phyloP scores from a whole-genome alignment of 2,888 invertebrate species.

The Drosophila lutescens region DNA sequence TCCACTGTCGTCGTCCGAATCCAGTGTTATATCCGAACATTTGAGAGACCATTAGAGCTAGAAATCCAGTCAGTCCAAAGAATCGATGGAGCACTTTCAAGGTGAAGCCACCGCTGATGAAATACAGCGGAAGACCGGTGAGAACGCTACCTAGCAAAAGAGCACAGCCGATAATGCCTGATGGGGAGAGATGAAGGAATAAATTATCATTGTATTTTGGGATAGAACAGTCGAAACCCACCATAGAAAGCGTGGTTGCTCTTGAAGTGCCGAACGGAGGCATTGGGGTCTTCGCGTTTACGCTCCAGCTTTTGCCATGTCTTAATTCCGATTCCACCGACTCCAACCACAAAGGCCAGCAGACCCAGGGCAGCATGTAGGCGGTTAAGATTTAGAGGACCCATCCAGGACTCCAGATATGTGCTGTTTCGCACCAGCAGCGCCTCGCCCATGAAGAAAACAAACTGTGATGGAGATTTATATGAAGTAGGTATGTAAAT shows the following conservation, averaged over 20 bases:
- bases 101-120: conserved; percentile 28
- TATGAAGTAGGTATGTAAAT: not conserved
- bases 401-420: conserved; percentile 55
- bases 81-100: conserved; percentile 68
- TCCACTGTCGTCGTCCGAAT: conserved; percentile 78
- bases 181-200: conserved; percentile 15
- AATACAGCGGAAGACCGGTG: conserved; percentile 61
- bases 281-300: conserved; percentile 72
- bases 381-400: conserved; percentile 57
- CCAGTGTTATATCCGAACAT: conserved; percentile 81
- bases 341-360: conserved; percentile 75
- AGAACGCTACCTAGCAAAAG: conserved; percentile 66
- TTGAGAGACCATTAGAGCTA: conserved; percentile 73
- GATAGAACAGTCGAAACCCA: conserved; percentile 44
- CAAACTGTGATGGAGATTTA: conserved; percentile 66
- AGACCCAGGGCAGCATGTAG: conserved; percentile 74
- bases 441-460: conserved; percentile 79
- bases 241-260: conserved; percentile 79
- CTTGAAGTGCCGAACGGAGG: conserved; percentile 74
- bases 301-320: conserved; percentile 63
- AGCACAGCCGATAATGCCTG: conserved; percentile 76
- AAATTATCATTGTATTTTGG: conserved; percentile 30
- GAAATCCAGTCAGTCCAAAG: conserved; percentile 70
- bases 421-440: conserved; percentile 76
- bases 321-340: conserved; percentile 70